These are phyloP conservation scores for Tautogolabrus adspersus DNA, from an alignment of 2,113 vertebrate species.

Conservation along the genomic window DNA sequence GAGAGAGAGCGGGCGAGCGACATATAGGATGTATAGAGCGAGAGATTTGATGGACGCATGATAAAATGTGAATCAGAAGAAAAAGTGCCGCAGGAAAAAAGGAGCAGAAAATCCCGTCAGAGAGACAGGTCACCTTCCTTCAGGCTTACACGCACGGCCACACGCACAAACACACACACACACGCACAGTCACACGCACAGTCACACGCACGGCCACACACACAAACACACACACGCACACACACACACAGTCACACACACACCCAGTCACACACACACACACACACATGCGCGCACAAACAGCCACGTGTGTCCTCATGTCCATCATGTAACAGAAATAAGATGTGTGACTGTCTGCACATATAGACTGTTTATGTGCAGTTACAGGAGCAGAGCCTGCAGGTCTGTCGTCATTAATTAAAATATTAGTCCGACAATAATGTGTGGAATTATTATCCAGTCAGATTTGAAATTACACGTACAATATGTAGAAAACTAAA, in stretches of 20 bases:
- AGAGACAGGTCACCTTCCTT: constrained; percentile 46
- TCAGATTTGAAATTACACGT: too few relatives aligned
- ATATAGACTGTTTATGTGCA: not conserved
- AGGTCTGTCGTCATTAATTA: not conserved
- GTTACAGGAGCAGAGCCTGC: not conserved
- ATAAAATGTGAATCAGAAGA: constrained; percentile 33
- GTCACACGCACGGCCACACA: too few relatives aligned
- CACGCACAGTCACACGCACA: too few relatives aligned
- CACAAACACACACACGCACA: too few relatives aligned
- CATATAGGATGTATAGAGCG: not conserved
- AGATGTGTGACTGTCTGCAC: not conserved
- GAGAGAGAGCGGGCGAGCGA: constrained; percentile 7
- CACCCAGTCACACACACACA: not conserved
- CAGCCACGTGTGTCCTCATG: not conserved
- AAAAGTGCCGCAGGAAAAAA: constrained; percentile 23
- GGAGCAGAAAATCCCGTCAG: constrained; percentile 1
- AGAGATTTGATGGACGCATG: constrained; percentile 15
- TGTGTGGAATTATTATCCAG: too few relatives aligned
- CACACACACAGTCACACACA: too few relatives aligned
- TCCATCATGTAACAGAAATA: not conserved
- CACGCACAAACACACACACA: constrained; percentile 18
- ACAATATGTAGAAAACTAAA: too few relatives aligned
- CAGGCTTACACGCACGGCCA: constrained; percentile 19
- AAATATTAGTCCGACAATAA: too few relatives aligned
- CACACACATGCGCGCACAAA: too few relatives aligned